These are phyloP conservation scores for Euwallacea similis DNA, from an alignment of 1,140 invertebrate genomes.

Conservation along the genomic window DNA sequence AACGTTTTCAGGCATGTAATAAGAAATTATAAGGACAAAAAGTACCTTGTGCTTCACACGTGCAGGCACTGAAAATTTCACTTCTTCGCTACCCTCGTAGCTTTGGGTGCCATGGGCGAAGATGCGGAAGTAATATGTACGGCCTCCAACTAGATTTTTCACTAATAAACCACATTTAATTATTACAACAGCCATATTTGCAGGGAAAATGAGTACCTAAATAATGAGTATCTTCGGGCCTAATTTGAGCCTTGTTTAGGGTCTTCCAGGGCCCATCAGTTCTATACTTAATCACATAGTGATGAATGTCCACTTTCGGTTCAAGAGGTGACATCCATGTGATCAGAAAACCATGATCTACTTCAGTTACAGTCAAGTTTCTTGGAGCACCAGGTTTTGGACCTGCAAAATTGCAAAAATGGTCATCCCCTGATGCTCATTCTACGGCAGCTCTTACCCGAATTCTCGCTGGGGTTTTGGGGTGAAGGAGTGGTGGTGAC, in stretches of 20 bases:
- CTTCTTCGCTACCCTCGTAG: conserved; percentile 80
- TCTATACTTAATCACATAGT: conserved; percentile 90
- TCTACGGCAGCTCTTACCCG: conserved; percentile 58
- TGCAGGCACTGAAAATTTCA: conserved; percentile 84
- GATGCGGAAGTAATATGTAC: conserved; percentile 89
- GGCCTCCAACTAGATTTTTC: conserved; percentile 85
- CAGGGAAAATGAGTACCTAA: conserved; percentile 61
- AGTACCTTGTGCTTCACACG: conserved; percentile 79
- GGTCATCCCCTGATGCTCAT: background rate
- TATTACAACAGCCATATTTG: background rate
- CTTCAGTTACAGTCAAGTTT: conserved; percentile 84
- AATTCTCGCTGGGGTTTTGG: conserved; percentile 55
- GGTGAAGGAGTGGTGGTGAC: conserved; percentile 52
- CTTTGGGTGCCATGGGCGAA: conserved; percentile 81
- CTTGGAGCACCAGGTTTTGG: conserved; percentile 84
- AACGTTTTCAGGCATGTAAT: background rate
- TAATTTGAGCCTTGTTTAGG: conserved; percentile 82
- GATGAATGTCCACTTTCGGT: conserved; percentile 76
- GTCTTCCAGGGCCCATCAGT: conserved; percentile 85
- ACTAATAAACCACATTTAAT: conserved; percentile 61
- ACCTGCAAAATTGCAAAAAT: conserved; percentile 61
- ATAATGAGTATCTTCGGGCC: conserved; percentile 84
- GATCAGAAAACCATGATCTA: conserved; percentile 84
- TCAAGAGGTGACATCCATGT: conserved; percentile 85
- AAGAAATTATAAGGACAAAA: background rate